phyloP scores from a whole-genome alignment of 2,113 vertebrate genomes.

The Chrysochloris asiatica region DNA sequence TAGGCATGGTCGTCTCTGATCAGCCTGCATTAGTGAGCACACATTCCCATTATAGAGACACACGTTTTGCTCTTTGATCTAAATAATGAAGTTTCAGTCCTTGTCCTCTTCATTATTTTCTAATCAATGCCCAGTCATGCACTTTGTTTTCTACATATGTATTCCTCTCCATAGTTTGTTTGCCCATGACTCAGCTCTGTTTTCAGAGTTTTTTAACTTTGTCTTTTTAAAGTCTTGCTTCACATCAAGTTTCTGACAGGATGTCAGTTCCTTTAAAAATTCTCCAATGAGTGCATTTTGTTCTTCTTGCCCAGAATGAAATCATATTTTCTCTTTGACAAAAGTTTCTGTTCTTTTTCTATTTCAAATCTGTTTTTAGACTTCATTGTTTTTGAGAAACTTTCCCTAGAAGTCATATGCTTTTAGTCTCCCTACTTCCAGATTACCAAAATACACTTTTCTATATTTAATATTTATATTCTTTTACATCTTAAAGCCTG shows the following conservation, averaged over 20 bases:
- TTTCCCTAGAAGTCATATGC: neutral
- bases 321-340: conserved; percentile 15
- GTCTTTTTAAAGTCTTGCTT: conserved; percentile 3
- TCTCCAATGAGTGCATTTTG: conserved; percentile 6
- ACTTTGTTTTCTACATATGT: neutral
- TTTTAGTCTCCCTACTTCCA: neutral
- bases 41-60: no score
- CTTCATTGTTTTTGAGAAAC: neutral
- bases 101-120: conserved; percentile 29
- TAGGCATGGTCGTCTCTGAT: no score
- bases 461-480: neutral
- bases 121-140: neutral
- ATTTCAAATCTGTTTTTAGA: neutral
- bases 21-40: no score
- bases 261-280: neutral
- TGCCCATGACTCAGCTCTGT: conserved; percentile 1
- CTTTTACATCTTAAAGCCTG: neutral
- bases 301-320: conserved; percentile 15
- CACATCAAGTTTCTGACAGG: neutral
- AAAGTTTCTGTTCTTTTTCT: neutral
- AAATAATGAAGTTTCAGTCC: conserved; percentile 13
- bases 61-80: neutral
- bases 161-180: neutral
- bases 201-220: conserved; percentile 30
- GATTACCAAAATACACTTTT: neutral